Base-by-base conservation (phyloP, 53 echinoderm and acorn worm species). In the Patiria pectinifera region DNA sequence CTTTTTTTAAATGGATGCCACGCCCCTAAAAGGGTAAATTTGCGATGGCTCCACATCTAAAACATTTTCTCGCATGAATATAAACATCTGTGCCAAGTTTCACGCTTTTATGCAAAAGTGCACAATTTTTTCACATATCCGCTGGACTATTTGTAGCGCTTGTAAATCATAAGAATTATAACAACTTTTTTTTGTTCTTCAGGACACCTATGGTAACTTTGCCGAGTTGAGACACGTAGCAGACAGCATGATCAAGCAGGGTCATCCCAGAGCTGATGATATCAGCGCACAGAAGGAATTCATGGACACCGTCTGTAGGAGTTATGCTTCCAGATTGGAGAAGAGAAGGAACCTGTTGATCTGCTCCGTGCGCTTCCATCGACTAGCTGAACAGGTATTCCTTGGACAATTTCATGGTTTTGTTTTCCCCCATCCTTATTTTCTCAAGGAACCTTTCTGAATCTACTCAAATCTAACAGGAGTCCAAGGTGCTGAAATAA, bases 201-300 rank as follows among this genome's bases (percentile, higher is more conserved):
- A 98, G 98, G 98, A 98, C 62, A 98, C 96, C 62, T 98, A 98
- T 84, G 98, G 97, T 16, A 98, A 95, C 71, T 98, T 95, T 92
- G 98, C 98, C 8, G 98, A 98, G 80, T 78, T 98, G 59, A 95
- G 98, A 35, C 96, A 98, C 62, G 94, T 97, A 24, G 96, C 98
- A 63, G 92, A 94, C 62, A 93, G 93, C 84, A 93, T 95, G 92
- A 97, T 98, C 45, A 98, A 97, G 86, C 85, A 94, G 74, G 96
- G 97, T 10, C 93, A 97, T 61, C 95, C 97, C 18, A 91, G 94
- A 21, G 94, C 98, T 0, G 96, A 93, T 77, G 97, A 97, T 93
- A 97, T 98, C 87, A 87, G 94, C 21, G 92, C 94, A 0, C 98
- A 98, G 92, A 95, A 94, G 83, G 97, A 98, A 45, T 97, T 95